Evolutionary conservation across 1,140 invertebrate species (phyloP), one percentile per base, ranked within the genome.

Genomic region (Atta texana): DNA sequence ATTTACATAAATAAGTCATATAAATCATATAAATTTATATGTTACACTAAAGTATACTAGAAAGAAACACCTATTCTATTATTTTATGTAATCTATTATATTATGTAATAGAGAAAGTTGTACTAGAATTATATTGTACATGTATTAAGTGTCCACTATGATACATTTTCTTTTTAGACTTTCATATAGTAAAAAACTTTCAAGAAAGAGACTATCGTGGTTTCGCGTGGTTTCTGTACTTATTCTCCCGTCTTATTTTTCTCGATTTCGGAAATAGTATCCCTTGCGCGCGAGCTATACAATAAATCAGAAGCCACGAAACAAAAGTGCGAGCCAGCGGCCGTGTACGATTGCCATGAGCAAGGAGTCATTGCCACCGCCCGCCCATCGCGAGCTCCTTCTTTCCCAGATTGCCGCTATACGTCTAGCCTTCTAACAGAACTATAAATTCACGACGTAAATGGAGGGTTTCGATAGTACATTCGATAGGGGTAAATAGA

Each of bases 401-500:
- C 87, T 88, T 89, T 89, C 63, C 74, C 88, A 88, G 88, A 89
- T 89, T 85, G 87, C 81, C n/a, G 72, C 87, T 55, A 86, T 88
- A 88, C 88, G 87, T 89, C 78, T 66, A 51, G 53, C 10, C 66
- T 18, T 14, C 74, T 85, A 88, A 89, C 80, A 59, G 57, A 66
- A 34, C 59, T 51, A 85, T 89, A 89, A 89, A 89, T 88, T 59
- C 53, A 24, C 21, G 28, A 59, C 49, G 71, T 75, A 64, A 89
- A 77, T 77, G 72, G 49, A 51, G n/a, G 51, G 53, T 49, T 49
- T 59, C 69, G 57, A 78, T 85, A 72, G 82, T 39, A 51, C 86
- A n/a, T 85, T 78, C 80, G n/a, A 24, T 24, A 24, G 51, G 18
- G 49, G 63, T 63, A 75, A 72, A 81, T 82, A 68, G 51, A 84